Evolutionary conservation across 1,140 invertebrate species (phyloP).

Genomic region (Drosophila takahashii): DNA sequence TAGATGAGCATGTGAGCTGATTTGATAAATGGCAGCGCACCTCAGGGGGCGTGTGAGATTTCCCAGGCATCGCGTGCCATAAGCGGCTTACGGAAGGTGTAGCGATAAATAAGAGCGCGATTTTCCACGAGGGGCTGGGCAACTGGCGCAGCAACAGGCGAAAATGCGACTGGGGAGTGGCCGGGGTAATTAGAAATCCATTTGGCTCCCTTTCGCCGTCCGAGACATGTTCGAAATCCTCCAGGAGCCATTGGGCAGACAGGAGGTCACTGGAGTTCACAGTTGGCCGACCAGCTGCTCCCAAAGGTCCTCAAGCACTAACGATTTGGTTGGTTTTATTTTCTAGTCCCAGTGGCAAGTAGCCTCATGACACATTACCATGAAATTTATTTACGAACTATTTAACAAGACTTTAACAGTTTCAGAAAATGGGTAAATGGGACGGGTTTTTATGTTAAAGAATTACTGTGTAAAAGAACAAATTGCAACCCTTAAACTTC

Average conservation of each 20-base stretch:
- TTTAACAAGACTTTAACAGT: no score
- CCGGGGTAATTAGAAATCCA: conserved; percentile 39
- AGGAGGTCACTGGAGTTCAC: conserved; percentile 24
- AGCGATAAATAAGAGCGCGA: conserved; percentile 22
- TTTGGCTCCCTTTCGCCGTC: conserved; percentile 15
- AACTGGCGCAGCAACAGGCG: conserved; percentile 25
- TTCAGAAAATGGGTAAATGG: no score
- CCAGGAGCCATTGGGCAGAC: not conserved
- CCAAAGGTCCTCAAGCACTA: not conserved
- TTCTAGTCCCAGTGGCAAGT: not conserved
- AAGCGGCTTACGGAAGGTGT: conserved; percentile 62
- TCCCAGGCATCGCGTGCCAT: conserved; percentile 38
- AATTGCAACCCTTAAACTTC: no score
- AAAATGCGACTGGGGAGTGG: conserved; percentile 22
- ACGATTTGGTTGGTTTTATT: not conserved
- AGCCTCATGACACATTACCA: no score
- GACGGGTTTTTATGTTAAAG: no score
- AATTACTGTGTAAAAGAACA: no score
- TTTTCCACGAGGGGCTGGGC: conserved; percentile 1
- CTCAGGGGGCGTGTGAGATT: conserved; percentile 21
- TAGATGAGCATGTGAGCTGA: conserved; percentile 57
- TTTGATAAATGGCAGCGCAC: conserved; percentile 30
- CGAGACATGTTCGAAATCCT: conserved; percentile 2
- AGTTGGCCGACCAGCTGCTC: not conserved
- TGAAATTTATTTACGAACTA: no score